phyloP scores from a whole-genome alignment of 2,113 vertebrate species.

The Grammomys surdaster region DNA sequence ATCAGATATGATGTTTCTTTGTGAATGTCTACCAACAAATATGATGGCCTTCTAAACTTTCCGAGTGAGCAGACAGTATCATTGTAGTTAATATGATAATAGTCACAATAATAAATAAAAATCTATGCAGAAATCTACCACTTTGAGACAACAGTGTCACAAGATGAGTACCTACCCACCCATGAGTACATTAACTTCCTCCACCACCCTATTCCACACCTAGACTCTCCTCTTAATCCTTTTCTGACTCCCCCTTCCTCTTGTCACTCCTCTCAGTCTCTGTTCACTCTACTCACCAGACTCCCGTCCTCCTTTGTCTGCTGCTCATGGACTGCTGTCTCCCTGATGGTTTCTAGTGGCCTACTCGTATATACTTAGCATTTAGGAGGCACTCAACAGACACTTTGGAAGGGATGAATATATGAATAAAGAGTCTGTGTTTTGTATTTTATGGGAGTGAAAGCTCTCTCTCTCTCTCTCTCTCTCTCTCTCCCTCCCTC shows the following conservation, averaged over 20 bases:
- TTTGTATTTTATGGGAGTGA: neutral
- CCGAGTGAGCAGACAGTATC: neutral
- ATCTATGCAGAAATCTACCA: neutral
- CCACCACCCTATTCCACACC: neutral
- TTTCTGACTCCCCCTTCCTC: neutral
- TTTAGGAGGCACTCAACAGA: neutral
- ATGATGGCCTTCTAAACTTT: neutral
- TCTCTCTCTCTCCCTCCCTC: too few species aligned
- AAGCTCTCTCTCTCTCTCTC: neutral
- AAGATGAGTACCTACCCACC: neutral
- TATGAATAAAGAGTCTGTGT: slow-evolving; percentile 3
- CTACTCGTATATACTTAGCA: neutral
- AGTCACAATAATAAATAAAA: neutral
- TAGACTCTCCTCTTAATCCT: neutral
- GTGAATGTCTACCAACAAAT: neutral
- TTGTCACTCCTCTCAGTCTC: neutral
- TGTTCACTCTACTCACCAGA: neutral
- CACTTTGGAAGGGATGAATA: neutral
- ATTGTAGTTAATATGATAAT: neutral
- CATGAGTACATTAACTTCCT: neutral
- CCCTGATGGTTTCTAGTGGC: neutral
- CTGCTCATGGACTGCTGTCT: neutral
- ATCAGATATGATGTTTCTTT: neutral
- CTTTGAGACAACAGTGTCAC: neutral
- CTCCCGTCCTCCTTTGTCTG: neutral